Evolutionary conservation across 2,113 vertebrate species (phyloP).

Genomic region (Cebus imitator): DNA sequence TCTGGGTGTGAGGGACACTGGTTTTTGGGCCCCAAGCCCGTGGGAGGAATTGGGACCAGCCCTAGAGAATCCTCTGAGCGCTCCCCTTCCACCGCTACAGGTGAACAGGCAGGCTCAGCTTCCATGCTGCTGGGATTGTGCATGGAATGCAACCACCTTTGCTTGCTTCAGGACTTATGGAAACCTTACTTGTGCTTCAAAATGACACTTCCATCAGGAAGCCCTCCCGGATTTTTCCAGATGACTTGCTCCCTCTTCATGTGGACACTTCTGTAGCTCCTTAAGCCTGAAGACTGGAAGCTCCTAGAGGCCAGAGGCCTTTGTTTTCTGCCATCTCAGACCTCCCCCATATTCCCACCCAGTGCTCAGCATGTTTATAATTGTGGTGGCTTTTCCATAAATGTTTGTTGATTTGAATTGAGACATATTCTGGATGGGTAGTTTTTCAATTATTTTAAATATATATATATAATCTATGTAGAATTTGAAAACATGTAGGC

Average conservation of each 20-base stretch:
- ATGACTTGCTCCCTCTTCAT: neutral
- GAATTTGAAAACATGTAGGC: neutral
- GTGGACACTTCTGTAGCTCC: neutral
- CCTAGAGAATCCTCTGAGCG: neutral
- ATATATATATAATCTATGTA: neutral
- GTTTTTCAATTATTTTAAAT: neutral
- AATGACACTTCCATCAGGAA: neutral
- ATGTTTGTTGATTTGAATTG: neutral
- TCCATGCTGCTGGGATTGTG: accelerated
- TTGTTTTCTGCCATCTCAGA: neutral
- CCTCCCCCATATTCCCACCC: neutral
- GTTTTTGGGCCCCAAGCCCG: neutral
- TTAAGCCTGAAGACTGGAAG: neutral
- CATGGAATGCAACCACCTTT: too few relatives aligned
- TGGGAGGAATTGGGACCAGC: neutral
- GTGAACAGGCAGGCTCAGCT: neutral
- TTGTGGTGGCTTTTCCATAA: neutral
- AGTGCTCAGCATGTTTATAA: neutral
- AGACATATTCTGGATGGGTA: neutral
- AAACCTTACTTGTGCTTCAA: neutral
- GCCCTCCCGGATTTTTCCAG: neutral
- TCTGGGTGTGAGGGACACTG: accelerated
- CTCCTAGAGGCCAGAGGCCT: neutral
- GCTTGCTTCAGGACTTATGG: neutral
- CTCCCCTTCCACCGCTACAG: too few relatives aligned